A percentile compares a stretch with the other conserved stretches of the same genome.
Conservation (phyloP, 2,888 invertebrate genomes). For the Corythucha ciliata region DNA sequence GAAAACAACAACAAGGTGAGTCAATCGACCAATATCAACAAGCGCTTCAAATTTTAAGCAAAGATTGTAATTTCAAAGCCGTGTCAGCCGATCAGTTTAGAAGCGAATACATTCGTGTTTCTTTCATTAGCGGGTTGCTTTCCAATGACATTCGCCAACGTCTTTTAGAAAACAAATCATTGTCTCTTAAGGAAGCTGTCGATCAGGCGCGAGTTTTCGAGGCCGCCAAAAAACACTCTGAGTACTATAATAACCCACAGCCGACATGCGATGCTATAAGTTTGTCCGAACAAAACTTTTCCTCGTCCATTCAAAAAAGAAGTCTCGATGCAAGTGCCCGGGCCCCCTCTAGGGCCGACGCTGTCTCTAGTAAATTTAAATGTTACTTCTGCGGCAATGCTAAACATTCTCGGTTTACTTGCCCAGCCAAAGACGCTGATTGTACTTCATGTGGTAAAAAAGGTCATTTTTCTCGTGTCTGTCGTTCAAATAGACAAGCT, state of each 20-base stretch:
- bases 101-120: conserved; percentile 10
- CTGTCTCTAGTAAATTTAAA: background rate
- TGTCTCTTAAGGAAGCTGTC: conserved; percentile 9
- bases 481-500: too few relatives aligned
- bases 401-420: background rate
- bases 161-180: background rate
- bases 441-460: background rate
- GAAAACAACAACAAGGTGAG: conserved; percentile 1
- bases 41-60: conserved; percentile 7
- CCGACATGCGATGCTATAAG: background rate
- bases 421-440: background rate
- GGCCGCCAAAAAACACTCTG: background rate
- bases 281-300: background rate
- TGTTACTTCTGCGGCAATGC: conserved; percentile 4
- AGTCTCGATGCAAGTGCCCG: too few relatives aligned
- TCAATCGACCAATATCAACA: conserved; percentile 10
- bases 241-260: background rate
- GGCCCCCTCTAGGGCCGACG: too few relatives aligned
- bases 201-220: conserved; percentile 2
- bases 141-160: conserved; percentile 8
- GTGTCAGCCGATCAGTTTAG: conserved; percentile 12
- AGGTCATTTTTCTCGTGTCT: background rate
- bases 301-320: too few relatives aligned
- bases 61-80: conserved; percentile 20
- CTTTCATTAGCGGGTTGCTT: conserved; percentile 10